A percentile compares a stretch with the other conserved stretches of the same genome.
Conservation (phyloP, 2,113 vertebrate species). For the Sinocyclocheilus anshuiensis region DNA sequence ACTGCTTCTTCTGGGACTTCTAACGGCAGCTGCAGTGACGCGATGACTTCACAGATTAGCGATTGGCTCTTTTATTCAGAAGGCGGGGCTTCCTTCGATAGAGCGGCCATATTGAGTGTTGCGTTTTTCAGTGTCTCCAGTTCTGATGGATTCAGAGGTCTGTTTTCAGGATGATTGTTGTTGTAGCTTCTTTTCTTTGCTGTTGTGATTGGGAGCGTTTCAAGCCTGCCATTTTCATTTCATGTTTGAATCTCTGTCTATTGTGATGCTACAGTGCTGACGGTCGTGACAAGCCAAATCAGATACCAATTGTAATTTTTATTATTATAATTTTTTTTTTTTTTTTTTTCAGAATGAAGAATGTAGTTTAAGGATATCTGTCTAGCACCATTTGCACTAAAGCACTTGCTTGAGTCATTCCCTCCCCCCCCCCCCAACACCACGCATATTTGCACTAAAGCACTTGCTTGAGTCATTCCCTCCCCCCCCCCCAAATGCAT, state of each 20-base stretch:
- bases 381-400: neutral
- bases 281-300: neutral
- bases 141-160: neutral
- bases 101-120: too few species aligned
- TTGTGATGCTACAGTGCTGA: neutral
- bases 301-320: neutral
- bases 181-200: neutral
- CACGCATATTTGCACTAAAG: neutral
- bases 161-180: constrained; percentile 2
- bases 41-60: too few species aligned
- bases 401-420: neutral
- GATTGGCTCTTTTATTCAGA: too few species aligned
- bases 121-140: neutral
- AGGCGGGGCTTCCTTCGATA: too few species aligned
- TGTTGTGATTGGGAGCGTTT: neutral
- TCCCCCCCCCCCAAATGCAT: neutral
- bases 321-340: neutral
- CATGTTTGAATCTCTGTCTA: neutral
- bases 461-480: neutral
- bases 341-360: neutral
- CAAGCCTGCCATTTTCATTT: neutral
- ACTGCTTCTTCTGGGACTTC: too few species aligned
- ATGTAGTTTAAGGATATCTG: neutral
- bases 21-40: too few species aligned
- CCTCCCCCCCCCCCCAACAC: neutral